A percentile compares a stretch with the other conserved stretches of the same genome.
Evolutionary conservation across 2,888 invertebrate species (phyloP).

Genomic region (Spilosoma lubricipeda): DNA sequence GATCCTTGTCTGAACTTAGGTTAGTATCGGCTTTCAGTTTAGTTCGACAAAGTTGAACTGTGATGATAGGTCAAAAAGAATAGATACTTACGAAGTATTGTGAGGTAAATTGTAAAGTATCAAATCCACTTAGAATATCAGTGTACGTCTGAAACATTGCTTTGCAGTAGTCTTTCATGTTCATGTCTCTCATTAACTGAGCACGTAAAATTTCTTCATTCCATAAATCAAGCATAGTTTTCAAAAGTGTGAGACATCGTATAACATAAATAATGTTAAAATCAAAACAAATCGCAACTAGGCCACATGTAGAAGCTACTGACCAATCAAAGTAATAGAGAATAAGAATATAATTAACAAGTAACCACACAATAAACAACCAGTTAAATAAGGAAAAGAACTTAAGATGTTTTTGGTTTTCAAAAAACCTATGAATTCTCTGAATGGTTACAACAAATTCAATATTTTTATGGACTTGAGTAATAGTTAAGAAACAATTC

Average conservation of each 20-base stretch:
- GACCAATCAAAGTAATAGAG: not conserved
- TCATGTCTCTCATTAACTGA: not conserved
- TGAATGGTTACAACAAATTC: constrained; percentile 26
- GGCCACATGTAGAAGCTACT: not conserved
- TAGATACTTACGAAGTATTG: constrained; percentile 22
- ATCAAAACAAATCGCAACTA: constrained; percentile 15
- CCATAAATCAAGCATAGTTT: constrained; percentile 25
- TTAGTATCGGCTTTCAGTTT: too few species aligned
- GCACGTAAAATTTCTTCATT: not conserved
- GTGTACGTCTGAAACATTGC: constrained; percentile 17
- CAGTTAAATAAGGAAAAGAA: constrained; percentile 10
- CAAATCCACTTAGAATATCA: constrained; percentile 1
- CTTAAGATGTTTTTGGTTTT: not conserved
- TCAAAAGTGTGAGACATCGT: constrained; percentile 14
- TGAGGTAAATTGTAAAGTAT: constrained; percentile 14
- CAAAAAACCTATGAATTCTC: constrained; percentile 16
- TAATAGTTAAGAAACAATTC: constrained; percentile 12
- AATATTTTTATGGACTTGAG: constrained; percentile 13
- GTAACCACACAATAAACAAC: not conserved
- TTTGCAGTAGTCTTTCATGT: not conserved
- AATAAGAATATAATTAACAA: not conserved
- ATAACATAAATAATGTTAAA: constrained; percentile 14
- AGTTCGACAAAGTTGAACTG: too few species aligned
- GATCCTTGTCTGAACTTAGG: too few species aligned
- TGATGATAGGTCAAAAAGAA: not conserved